A percentile compares a stretch with the other conserved stretches of the same genome.
phyloP scores from a whole-genome alignment of 92 coral and sea anemone species.

The Porites evermanni region DNA sequence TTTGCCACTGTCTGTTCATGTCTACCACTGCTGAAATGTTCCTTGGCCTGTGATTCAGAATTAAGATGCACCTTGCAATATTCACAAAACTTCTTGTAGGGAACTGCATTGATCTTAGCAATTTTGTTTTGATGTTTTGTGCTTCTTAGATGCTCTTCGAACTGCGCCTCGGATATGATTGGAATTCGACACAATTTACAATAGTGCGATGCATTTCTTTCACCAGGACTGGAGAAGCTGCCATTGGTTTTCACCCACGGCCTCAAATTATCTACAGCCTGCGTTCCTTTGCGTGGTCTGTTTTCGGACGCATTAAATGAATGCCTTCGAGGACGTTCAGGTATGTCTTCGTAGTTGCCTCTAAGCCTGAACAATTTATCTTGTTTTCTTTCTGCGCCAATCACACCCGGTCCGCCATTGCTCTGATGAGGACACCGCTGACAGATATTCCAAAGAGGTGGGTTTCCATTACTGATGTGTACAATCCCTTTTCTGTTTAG shows the following conservation, averaged over 20 bases:
- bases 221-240: not conserved
- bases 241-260: constrained; percentile 18
- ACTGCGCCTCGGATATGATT: constrained; percentile 71
- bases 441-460: constrained; percentile 45
- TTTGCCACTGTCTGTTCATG: constrained; percentile 96
- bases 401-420: constrained; percentile 63
- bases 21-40: constrained; percentile 91
- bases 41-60: constrained; percentile 92
- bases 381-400: constrained; percentile 76
- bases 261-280: not conserved
- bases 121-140: constrained; percentile 89
- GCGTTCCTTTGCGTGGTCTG: constrained; percentile 8
- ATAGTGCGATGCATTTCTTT: constrained; percentile 24
- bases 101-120: constrained; percentile 77
- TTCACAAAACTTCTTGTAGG: constrained; percentile 82
- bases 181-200: constrained; percentile 87
- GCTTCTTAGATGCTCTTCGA: constrained; percentile 88
- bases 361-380: constrained; percentile 40
- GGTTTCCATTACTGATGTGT: not conserved
- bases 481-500: constrained; percentile 18
- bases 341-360: not conserved
- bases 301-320: constrained; percentile 4
- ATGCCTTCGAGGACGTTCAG: constrained; percentile 19
- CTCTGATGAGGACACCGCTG: not conserved
- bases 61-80: constrained; percentile 88